These are phyloP conservation scores for Autographa gamma DNA, from an alignment of 2,888 invertebrate species.

Conservation along the genomic window DNA sequence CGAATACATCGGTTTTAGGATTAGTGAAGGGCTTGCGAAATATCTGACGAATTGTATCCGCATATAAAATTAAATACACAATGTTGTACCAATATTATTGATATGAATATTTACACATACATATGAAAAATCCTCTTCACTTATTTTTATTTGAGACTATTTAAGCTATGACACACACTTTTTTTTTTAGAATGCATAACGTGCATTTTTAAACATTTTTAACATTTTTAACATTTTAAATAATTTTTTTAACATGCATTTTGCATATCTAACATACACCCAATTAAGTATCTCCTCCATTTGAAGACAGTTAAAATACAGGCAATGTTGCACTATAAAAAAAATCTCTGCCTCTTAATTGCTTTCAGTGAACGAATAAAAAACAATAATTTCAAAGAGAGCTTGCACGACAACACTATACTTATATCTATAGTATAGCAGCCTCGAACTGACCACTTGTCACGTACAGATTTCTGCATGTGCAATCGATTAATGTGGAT, in stretches of 20 bases:
- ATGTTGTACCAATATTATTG: neutral
- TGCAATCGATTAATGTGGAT: constrained; percentile 1
- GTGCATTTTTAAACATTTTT: no score
- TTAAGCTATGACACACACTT: no score
- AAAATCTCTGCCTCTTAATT: neutral
- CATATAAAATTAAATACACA: neutral
- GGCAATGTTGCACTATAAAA: no score
- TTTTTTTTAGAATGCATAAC: no score
- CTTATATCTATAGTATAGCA: no score
- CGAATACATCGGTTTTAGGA: constrained; percentile 35
- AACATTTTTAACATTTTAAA: no score
- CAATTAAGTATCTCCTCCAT: no score
- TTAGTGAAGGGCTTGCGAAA: constrained; percentile 32
- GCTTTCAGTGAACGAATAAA: neutral
- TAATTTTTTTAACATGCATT: no score
- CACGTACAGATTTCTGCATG: neutral
- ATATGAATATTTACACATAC: neutral
- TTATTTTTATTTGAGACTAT: no score
- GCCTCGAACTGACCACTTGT: neutral
- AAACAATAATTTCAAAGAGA: neutral
- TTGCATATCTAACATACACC: no score
- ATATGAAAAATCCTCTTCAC: no score
- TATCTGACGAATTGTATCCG: neutral
- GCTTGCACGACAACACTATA: neutral
- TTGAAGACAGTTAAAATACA: no score